Conservation (phyloP, 2,113 vertebrate species). For the Sinocyclocheilus anshuiensis region DNA sequence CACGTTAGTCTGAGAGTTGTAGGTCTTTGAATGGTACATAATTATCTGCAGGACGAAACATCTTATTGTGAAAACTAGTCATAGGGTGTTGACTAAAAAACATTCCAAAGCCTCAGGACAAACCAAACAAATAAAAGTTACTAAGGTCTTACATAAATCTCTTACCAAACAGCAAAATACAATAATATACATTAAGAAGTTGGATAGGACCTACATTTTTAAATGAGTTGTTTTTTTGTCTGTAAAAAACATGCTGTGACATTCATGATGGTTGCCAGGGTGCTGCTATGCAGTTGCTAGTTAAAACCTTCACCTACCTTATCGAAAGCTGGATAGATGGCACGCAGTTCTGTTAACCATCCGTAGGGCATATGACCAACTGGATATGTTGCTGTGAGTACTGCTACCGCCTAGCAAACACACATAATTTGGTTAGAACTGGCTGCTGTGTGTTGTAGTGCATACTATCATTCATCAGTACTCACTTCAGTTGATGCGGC, state of each 20-base stretch:
- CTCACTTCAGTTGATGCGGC: conserved; percentile 89
- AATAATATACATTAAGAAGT: background rate
- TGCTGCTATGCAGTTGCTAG: too few species aligned
- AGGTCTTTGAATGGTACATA: conserved; percentile 19
- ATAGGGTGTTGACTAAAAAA: background rate
- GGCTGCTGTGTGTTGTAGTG: background rate
- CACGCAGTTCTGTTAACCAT: conserved; percentile 95
- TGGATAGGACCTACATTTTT: background rate
- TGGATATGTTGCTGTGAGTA: conserved; percentile 95
- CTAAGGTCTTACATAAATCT: background rate
- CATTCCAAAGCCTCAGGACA: background rate
- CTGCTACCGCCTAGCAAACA: conserved; percentile 86
- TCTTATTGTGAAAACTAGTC: conserved; percentile 23
- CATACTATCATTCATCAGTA: background rate
- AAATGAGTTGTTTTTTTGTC: too few species aligned
- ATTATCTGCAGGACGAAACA: conserved; percentile 33
- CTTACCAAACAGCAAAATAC: background rate
- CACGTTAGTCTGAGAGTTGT: conserved; percentile 12
- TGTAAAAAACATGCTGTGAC: too few species aligned
- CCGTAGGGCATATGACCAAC: conserved; percentile 99
- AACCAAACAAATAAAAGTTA: background rate
- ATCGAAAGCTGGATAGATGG: conserved; percentile 96
- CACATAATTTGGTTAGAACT: background rate
- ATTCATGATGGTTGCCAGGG: too few species aligned
- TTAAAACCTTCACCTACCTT: conserved; percentile 78